These are phyloP conservation scores for Anhinga anhinga DNA, from an alignment of 2,113 vertebrate genomes.

Conservation along the genomic window DNA sequence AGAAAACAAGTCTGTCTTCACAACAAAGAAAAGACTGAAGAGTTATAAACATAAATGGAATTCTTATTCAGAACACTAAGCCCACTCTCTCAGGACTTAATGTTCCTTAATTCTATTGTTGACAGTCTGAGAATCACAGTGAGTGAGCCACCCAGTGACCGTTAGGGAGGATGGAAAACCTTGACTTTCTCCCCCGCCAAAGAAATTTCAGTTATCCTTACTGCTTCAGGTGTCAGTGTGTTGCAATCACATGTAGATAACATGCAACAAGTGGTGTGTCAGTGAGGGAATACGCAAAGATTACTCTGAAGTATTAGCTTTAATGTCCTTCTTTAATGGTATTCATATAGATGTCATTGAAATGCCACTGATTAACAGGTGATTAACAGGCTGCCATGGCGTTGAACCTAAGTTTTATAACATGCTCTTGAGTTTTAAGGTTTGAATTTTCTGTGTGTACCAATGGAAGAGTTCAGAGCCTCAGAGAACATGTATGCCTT, in stretches of 20 bases:
- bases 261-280: neutral
- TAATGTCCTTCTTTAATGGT: neutral
- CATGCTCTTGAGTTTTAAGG: neutral
- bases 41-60: neutral
- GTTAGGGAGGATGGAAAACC: neutral
- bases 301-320: neutral
- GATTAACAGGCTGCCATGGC: neutral
- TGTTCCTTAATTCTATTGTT: neutral
- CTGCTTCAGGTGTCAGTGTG: neutral
- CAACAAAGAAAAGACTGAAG: neutral
- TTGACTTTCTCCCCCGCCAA: neutral
- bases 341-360: neutral
- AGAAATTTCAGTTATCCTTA: neutral
- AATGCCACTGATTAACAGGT: no score
- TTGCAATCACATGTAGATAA: neutral
- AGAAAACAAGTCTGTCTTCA: neutral
- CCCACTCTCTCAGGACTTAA: rapidly evolving
- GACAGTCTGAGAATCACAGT: neutral
- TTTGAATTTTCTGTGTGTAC: neutral
- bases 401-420: neutral
- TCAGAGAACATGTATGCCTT: neutral
- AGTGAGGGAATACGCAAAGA: neutral
- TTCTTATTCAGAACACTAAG: neutral
- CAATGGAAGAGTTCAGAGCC: neutral
- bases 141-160: neutral